Evolutionary conservation across 2,113 vertebrate species (phyloP).

Genomic region (Chascanopsetta lugubris): DNA sequence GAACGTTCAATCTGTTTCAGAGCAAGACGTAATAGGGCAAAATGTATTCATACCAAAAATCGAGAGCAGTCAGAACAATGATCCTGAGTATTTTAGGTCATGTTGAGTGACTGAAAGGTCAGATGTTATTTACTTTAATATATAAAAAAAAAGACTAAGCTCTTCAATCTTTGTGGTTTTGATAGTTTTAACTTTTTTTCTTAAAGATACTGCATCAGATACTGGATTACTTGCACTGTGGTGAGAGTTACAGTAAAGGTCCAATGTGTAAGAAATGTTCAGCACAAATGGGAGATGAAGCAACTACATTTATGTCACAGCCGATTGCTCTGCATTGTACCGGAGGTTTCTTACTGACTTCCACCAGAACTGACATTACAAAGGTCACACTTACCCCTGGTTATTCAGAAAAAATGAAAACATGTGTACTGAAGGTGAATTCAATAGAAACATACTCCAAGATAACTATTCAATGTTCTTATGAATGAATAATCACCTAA

Average conservation of each 20-base stretch:
- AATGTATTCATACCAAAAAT: not conserved
- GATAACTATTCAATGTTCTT: too few relatives aligned
- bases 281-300: not conserved
- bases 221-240: not conserved
- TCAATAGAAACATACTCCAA: too few relatives aligned
- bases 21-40: not conserved
- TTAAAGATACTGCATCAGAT: not conserved
- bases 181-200: not conserved
- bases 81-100: too few relatives aligned
- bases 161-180: not conserved
- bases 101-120: not conserved
- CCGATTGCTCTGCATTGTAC: too few relatives aligned
- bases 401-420: too few relatives aligned
- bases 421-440: too few relatives aligned
- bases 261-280: not conserved
- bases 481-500: not conserved
- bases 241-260: not conserved
- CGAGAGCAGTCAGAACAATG: too few relatives aligned
- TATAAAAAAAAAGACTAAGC: not conserved
- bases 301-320: not conserved
- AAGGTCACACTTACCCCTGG: too few relatives aligned
- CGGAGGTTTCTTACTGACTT: too few relatives aligned
- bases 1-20: not conserved
- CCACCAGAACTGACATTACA: too few relatives aligned
- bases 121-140: not conserved